A percentile compares a stretch with the other conserved stretches of the same genome.
phyloP scores from a whole-genome alignment of 2,888 invertebrate species.

The Sclerodermus sp. region DNA sequence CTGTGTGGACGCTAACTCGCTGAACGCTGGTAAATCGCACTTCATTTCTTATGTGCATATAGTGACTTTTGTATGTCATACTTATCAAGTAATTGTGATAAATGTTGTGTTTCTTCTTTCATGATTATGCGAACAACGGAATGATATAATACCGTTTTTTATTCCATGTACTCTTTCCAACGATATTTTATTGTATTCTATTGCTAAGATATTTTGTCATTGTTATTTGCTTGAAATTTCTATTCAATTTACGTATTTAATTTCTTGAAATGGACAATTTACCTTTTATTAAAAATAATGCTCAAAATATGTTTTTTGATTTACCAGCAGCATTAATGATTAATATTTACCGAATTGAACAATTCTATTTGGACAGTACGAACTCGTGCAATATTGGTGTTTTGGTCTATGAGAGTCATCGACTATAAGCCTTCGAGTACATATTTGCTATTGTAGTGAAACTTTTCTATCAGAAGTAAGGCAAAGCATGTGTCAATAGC shows the following conservation, averaged over 20 bases:
- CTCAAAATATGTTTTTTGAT: conserved; percentile 8
- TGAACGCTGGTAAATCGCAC: conserved; percentile 17
- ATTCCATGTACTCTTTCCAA: too few species aligned
- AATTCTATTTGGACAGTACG: neutral
- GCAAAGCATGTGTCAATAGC: too few species aligned
- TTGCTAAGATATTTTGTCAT: too few species aligned
- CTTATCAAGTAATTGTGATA: too few species aligned
- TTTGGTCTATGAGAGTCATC: conserved; percentile 13
- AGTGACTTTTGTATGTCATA: neutral
- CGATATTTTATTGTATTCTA: too few species aligned
- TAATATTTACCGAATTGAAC: conserved; percentile 10
- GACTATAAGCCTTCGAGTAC: too few species aligned
- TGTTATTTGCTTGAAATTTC: too few species aligned
- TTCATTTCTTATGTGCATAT: conserved; percentile 7
- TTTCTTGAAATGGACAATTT: neutral
- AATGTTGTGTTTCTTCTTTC: too few species aligned
- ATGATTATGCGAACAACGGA: too few species aligned
- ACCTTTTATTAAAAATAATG: neutral
- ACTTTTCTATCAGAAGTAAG: too few species aligned
- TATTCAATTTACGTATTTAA: neutral
- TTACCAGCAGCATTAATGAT: conserved; percentile 12
- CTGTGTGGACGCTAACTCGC: conserved; percentile 11
- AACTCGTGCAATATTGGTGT: conserved; percentile 23
- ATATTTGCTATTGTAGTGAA: too few species aligned
- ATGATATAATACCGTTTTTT: too few species aligned